Percentiles rank a stretch among this genome's conserved stretches.
Conservation (phyloP, 1,140 invertebrate species). For the Sweltsa coloradensis region DNA sequence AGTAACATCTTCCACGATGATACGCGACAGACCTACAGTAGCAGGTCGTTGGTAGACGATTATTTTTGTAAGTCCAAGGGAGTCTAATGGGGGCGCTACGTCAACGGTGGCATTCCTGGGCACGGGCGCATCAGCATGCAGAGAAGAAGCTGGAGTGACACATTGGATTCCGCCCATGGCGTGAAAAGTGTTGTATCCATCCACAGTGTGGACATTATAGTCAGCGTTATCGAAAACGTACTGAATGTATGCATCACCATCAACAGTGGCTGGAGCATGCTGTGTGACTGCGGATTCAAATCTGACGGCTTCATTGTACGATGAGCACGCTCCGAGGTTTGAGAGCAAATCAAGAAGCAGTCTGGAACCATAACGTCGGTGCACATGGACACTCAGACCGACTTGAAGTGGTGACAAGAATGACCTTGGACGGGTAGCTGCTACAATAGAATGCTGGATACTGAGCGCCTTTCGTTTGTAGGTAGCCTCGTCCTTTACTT, state of each 20-base stretch:
- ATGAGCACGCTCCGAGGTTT: constrained; percentile 18
- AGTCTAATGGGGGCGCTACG: not conserved
- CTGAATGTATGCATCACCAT: constrained; percentile 16
- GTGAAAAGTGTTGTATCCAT: constrained; percentile 22
- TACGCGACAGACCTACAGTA: too few species aligned
- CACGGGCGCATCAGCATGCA: not conserved
- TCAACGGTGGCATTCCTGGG: not conserved
- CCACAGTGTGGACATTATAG: constrained; percentile 19
- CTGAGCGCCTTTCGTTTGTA: constrained; percentile 4
- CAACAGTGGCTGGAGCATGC: constrained; percentile 12
- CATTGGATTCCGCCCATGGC: constrained; percentile 20
- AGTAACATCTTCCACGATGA: too few species aligned
- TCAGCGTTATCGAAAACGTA: constrained; percentile 24
- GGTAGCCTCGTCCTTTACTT: not conserved
- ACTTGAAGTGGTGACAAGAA: constrained; percentile 22
- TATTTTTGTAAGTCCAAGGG: constrained; percentile 15
- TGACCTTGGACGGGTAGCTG: constrained; percentile 22
- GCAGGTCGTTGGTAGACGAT: too few species aligned
- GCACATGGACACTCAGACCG: constrained; percentile 14
- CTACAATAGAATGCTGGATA: constrained; percentile 27
- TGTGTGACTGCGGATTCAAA: constrained; percentile 17
- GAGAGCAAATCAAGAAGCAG: constrained; percentile 15
- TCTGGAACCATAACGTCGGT: constrained; percentile 20
- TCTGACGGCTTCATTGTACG: constrained; percentile 14
- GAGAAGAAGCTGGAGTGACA: constrained; percentile 11